Base-by-base conservation (phyloP, 2,888 invertebrate species). In the Parascotia fuliginaria region DNA sequence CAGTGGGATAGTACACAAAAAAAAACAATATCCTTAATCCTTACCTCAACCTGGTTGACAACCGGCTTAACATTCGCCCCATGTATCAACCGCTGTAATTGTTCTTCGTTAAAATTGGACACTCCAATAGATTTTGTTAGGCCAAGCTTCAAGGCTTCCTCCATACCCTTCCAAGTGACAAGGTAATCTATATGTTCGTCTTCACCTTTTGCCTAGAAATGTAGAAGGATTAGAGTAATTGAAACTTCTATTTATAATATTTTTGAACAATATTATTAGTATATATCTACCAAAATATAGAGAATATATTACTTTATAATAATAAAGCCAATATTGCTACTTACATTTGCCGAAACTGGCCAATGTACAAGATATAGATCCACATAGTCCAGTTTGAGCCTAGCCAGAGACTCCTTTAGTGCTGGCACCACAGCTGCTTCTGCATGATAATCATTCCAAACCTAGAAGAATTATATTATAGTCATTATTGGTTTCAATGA, bases 351-450 rank as follows among this genome's bases (percentile, higher is more conserved):
- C 9, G 94, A 96, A 43, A 96, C 89, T 0, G 97, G 97, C 95
- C 96, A 95, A 74, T 97, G 97, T 58, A 97, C 94, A 5, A 97
- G 92, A 73, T 96, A 97, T 9, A 97, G 87, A 77, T 97, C 97
- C 9, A 98, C 86, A 79, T 97, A 97, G 3, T 95, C 94, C 32
- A 97, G 74, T 1, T 94, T 94, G 0, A 97, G 92, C 57, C 93
- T 93, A 0, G 83, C 74, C 12, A 97, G 73, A 3, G 96, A 95
- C 58, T 93, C 92, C 65, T 94, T 94, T 33, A 96, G 80, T 1
- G 95, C 93, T 7, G 93, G 92, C 14, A 94, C 91, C 0, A 97
- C 97, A 42, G 94, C 86, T 0, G 93, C 90, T 9, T 94, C 93
- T 37, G 93, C 93, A 72, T 97, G 97, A 9, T 65, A 42, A 46